phyloP scores from a whole-genome alignment of 2,888 invertebrate genomes.

The Isoperla grammatica region DNA sequence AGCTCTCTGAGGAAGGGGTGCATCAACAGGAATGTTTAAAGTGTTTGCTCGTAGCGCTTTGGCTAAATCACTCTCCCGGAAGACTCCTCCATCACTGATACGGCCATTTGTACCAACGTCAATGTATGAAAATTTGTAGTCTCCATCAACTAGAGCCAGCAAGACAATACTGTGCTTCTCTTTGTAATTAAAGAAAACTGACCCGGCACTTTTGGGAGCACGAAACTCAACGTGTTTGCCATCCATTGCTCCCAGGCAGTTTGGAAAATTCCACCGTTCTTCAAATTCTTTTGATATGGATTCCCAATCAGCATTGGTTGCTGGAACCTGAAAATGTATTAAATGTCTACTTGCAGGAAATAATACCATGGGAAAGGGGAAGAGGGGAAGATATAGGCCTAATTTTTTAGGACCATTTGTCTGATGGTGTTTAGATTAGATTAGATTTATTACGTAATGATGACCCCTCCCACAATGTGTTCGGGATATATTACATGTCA shows the following conservation, averaged over 20 bases:
- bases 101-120: constrained; percentile 17
- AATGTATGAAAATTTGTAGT: constrained; percentile 13
- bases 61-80: neutral
- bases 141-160: constrained; percentile 15
- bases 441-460: too few species aligned
- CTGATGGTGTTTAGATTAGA: too few species aligned
- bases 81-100: constrained; percentile 18
- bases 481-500: too few species aligned
- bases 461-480: too few species aligned
- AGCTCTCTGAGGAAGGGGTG: neutral
- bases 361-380: too few species aligned
- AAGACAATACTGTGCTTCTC: constrained; percentile 8
- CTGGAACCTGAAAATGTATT: neutral
- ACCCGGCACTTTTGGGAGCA: constrained; percentile 7
- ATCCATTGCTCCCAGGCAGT: constrained; percentile 16
- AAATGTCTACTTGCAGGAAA: neutral
- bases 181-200: constrained; percentile 15
- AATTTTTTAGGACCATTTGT: too few species aligned
- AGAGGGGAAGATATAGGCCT: too few species aligned
- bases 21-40: constrained; percentile 1
- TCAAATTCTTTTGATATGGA: constrained; percentile 10
- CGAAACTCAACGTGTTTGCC: constrained; percentile 17
- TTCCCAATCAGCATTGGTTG: constrained; percentile 8
- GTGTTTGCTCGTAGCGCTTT: neutral
- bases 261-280: constrained; percentile 14